Conservation (phyloP, 1,140 invertebrate species). For the Yoshiicerus persimilis region DNA sequence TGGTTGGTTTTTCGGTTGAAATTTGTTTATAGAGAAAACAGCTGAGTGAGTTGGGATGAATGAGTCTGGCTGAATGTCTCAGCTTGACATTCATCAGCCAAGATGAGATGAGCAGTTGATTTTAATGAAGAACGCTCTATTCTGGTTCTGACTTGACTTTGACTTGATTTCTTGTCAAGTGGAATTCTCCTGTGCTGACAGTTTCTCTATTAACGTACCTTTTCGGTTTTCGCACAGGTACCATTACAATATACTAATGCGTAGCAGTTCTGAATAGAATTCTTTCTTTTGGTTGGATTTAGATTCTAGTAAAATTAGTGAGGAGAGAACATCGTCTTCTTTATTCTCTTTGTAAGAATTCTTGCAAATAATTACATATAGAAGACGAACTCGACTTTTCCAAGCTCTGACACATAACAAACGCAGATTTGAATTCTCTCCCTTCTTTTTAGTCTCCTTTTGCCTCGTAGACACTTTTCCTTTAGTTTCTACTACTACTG, state of each 20-base stretch:
- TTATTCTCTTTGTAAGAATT: not conserved
- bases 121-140: not conserved
- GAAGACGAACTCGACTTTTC: not conserved
- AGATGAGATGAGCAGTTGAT: not conserved
- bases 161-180: not conserved
- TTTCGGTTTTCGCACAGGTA: not conserved
- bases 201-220: not conserved
- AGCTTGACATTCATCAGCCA: not conserved
- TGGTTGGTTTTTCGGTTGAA: not conserved
- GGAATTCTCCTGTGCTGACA: not conserved
- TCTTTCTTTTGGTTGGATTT: too few species aligned
- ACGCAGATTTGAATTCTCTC: not conserved
- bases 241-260: not conserved
- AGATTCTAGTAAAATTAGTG: too few species aligned
- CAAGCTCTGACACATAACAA: not conserved
- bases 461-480: not conserved
- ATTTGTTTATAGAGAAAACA: not conserved
- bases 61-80: not conserved
- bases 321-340: not conserved
- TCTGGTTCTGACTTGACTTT: not conserved
- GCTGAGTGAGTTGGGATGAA: not conserved
- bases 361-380: not conserved
- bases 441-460: not conserved
- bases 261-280: too few species aligned
- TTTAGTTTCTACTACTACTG: too few species aligned